A percentile compares a stretch with the other conserved stretches of the same genome.
Evolutionary conservation across 1,140 invertebrate species (phyloP).

Genomic region (Patella vulgata): DNA sequence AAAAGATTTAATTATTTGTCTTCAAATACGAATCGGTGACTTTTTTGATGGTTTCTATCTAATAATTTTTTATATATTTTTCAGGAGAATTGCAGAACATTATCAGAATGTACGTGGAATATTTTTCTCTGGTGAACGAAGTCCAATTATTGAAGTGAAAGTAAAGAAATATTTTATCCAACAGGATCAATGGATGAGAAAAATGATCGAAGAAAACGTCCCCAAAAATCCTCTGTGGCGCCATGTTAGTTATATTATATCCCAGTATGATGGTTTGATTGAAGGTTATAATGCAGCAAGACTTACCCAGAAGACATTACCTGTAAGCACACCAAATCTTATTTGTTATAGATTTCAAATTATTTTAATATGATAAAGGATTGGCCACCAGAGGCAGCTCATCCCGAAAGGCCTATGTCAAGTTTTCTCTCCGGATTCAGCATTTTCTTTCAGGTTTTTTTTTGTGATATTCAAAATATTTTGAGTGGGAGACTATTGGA

Average conservation of each 20-base stretch:
- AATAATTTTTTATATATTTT: constrained; percentile 15
- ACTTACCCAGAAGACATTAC: too few species aligned
- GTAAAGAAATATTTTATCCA: constrained; percentile 35
- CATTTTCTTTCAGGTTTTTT: too few species aligned
- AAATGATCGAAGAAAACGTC: constrained; percentile 37
- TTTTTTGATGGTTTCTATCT: neutral
- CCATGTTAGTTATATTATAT: constrained; percentile 46
- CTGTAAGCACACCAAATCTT: too few species aligned
- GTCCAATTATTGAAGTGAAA: constrained; percentile 2
- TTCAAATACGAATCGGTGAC: too few species aligned
- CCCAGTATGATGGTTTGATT: constrained; percentile 53
- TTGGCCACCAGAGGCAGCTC: too few species aligned
- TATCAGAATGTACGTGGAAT: constrained; percentile 45
- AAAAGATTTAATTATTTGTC: too few species aligned
- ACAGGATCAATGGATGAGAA: constrained; percentile 49
- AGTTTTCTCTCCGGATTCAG: too few species aligned
- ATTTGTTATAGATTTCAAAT: too few species aligned
- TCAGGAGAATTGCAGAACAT: constrained; percentile 54
- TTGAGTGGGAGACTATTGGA: too few species aligned
- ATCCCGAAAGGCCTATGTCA: too few species aligned
- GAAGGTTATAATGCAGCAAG: constrained; percentile 44
- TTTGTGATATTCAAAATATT: too few species aligned
- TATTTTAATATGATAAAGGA: too few species aligned
- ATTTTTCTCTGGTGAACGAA: constrained; percentile 23
- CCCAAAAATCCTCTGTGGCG: constrained; percentile 48